Conservation (phyloP, 2,888 invertebrate genomes). For the Watsonalla binaria region DNA sequence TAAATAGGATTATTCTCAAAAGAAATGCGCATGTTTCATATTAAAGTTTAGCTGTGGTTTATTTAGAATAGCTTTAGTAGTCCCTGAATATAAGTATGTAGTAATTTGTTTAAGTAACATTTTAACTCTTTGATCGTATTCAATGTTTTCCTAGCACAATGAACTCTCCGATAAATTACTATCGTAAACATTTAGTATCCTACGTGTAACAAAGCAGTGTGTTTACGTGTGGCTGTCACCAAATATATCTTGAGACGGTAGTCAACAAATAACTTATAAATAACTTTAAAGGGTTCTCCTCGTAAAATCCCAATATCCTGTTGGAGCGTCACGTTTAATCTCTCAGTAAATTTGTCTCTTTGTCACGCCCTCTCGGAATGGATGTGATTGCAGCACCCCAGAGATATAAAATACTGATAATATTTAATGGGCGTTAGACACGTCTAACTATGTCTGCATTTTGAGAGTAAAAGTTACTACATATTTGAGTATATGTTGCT, state of each 20-base stretch:
- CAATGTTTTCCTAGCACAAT: conserved; percentile 3
- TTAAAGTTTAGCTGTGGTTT: no score
- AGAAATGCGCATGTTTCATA: no score
- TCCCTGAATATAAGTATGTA: no score
- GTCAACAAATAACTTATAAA: conserved; percentile 31
- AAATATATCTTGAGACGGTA: conserved; percentile 25
- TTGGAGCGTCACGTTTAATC: conserved; percentile 43
- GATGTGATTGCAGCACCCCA: conserved; percentile 10
- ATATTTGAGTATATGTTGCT: no score
- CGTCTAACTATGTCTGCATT: no score
- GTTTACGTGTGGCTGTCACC: conserved; percentile 28
- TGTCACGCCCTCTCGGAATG: conserved; percentile 23
- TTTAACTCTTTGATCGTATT: conserved; percentile 1
- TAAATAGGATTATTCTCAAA: no score
- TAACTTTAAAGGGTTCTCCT: conserved; percentile 36
- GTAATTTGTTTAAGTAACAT: conserved; percentile 3
- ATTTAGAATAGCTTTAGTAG: no score
- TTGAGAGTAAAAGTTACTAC: no score
- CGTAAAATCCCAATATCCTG: conserved; percentile 59
- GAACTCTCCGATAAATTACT: not conserved
- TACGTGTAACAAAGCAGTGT: conserved; percentile 25
- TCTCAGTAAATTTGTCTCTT: conserved; percentile 42
- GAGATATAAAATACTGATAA: not conserved
- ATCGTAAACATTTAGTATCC: conserved; percentile 6
- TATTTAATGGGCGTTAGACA: no score